phyloP scores from a whole-genome alignment of 2,113 vertebrate species.

The Hippocampus zosterae region DNA sequence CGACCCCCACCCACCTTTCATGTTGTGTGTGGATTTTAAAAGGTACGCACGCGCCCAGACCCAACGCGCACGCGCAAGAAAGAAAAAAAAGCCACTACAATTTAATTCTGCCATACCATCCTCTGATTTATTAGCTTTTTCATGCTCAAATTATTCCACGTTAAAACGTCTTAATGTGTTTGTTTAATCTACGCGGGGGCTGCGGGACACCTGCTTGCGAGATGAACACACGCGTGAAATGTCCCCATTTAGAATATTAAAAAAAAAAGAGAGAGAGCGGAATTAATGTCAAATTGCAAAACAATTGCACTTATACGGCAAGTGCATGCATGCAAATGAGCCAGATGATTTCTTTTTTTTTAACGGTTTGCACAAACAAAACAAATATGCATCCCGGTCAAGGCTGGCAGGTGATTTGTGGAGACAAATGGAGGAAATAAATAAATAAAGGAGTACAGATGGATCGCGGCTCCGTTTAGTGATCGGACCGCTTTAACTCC shows the following conservation, averaged over 20 bases:
- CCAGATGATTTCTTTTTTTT: background rate
- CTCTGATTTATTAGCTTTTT: conserved; percentile 76
- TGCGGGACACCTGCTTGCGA: conserved; percentile 35
- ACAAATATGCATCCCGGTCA: conserved; percentile 56
- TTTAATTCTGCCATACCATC: conserved; percentile 64
- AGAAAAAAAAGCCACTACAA: conserved; percentile 31
- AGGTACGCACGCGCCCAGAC: conserved; percentile 25
- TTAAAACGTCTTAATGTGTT: conserved; percentile 70
- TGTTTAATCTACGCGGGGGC: conserved; percentile 59
- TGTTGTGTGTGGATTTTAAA: conserved; percentile 48
- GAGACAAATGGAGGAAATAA: conserved; percentile 69
- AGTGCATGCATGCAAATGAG: background rate
- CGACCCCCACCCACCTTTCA: background rate
- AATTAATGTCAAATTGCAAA: background rate
- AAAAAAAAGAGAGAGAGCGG: background rate
- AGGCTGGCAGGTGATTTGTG: conserved; percentile 65
- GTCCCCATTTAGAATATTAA: background rate
- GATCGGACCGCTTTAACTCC: conserved; percentile 74
- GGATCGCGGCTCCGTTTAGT: conserved; percentile 68
- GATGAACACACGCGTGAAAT: background rate
- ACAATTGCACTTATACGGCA: background rate
- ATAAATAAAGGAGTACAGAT: conserved; percentile 69
- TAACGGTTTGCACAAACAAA: conserved; percentile 43
- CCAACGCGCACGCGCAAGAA: conserved; percentile 10
- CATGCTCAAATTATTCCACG: conserved; percentile 69